Evolutionary conservation across 2,113 vertebrate genomes (phyloP).

Genomic region (Aphelocoma coerulescens): DNA sequence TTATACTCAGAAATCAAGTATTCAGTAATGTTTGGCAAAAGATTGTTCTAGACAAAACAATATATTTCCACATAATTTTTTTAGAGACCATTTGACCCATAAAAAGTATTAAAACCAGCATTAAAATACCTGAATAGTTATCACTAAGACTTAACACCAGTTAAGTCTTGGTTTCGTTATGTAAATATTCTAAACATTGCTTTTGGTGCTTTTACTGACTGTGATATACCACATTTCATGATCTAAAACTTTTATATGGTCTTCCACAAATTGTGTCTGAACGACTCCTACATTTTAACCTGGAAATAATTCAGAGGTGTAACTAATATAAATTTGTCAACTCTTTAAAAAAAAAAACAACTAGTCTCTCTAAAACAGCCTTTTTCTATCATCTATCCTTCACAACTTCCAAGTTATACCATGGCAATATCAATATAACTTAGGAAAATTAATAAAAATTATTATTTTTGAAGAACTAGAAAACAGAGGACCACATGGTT

Average conservation of each 20-base stretch:
- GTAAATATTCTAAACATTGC: slow-evolving; percentile 7
- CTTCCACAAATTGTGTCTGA: neutral
- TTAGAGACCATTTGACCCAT: neutral
- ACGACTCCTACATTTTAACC: neutral
- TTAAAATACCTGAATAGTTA: neutral
- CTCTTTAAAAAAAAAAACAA: neutral
- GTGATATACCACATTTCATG: neutral
- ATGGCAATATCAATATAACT: neutral
- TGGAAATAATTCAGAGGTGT: neutral
- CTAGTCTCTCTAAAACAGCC: neutral
- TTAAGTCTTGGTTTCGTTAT: neutral
- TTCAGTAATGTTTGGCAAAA: slow-evolving; percentile 22
- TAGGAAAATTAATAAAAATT: neutral
- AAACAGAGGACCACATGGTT: neutral
- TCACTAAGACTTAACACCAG: neutral
- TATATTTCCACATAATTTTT: neutral
- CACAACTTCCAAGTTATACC: neutral
- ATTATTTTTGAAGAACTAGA: neutral
- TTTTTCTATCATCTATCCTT: neutral
- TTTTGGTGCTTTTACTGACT: slow-evolving; percentile 46
- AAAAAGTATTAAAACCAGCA: neutral
- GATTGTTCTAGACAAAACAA: slow-evolving; percentile 14
- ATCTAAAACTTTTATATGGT: neutral
- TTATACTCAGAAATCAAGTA: slow-evolving; percentile 35
- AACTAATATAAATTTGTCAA: neutral